Conservation (phyloP, 2,113 vertebrate genomes). For the Brachionichthys hirsutus region DNA sequence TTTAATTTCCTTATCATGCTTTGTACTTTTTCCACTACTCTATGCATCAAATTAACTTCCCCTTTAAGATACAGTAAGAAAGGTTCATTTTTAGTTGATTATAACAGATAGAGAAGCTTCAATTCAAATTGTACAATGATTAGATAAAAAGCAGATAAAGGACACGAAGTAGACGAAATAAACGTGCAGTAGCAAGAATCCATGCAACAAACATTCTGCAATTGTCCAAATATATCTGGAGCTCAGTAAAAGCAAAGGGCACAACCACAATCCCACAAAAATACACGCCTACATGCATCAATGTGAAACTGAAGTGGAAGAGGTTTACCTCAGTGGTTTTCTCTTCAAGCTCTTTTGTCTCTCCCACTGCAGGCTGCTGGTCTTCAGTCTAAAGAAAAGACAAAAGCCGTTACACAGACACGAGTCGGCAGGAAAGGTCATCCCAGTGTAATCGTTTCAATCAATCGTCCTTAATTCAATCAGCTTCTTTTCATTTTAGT, state of each 20-base stretch:
- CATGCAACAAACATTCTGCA: neutral
- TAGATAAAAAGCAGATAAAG: neutral
- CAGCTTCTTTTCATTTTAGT: slow-evolving; percentile 6
- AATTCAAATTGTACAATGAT: neutral
- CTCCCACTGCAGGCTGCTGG: slow-evolving; percentile 23
- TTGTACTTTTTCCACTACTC: neutral
- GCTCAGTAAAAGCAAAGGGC: neutral
- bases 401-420: neutral
- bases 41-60: neutral
- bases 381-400: slow-evolving; percentile 45
- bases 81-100: no score
- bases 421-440: neutral
- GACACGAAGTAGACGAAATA: neutral
- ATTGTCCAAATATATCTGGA: slow-evolving; percentile 7
- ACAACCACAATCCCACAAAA: neutral
- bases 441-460: neutral
- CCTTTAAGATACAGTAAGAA: neutral
- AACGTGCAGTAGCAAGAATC: neutral
- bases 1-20: neutral
- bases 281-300: neutral
- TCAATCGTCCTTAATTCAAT: neutral
- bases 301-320: neutral
- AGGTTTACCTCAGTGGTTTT: slow-evolving; percentile 59
- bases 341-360: slow-evolving; percentile 33
- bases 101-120: neutral